Base-by-base conservation (phyloP, 2,888 invertebrate genomes). In the Meiosimyza decipiens region DNA sequence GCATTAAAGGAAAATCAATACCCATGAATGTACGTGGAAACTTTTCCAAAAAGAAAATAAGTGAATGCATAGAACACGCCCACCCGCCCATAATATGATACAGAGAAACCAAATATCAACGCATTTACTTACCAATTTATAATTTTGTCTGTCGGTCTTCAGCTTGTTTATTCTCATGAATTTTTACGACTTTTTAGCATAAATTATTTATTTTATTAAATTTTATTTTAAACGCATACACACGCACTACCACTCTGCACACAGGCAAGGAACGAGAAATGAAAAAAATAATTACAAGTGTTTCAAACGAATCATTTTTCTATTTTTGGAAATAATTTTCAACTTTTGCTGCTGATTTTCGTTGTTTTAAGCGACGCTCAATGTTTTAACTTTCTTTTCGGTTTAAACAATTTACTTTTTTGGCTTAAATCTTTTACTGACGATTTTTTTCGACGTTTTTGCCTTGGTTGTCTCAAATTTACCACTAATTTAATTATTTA, bases 251-350 rank as follows among this genome's bases (percentile, higher is more conserved):
- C 40, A 40, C 40, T 40, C 9, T 9, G 40, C 57, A 67, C 55
- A 55, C 66, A 62, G 33, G 5, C 28, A 62, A 33, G 40, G n/a
- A 55, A 28, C 40, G 12, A 47, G 15, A 22, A 40, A 54, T 6
- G 33, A 15, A 22, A 69, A 13, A 62, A 11, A 16, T 51, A 15
- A 64, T 80, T 78, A 81, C 63, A 82, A 84, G 78, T 82, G 83
- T 85, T 85, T 83, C 79, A 84, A 82, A 70, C 84, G 85, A 76
- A 83, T 83, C 85, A 85, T 83, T 80, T 80, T 75, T 77, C 74
- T 63, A 72, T 75, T 80, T 81, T 78, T 79, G 76, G 75, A 78
- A 74, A 74, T 47, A 60, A 64, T 69, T 76, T 69, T 66, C 65
- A 57, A 55, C 7, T 22, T 62, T 69, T 69, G 15, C 40, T 60